phyloP scores from a whole-genome alignment of 2,888 invertebrate genomes.

The Gastrophysa polygoni region DNA sequence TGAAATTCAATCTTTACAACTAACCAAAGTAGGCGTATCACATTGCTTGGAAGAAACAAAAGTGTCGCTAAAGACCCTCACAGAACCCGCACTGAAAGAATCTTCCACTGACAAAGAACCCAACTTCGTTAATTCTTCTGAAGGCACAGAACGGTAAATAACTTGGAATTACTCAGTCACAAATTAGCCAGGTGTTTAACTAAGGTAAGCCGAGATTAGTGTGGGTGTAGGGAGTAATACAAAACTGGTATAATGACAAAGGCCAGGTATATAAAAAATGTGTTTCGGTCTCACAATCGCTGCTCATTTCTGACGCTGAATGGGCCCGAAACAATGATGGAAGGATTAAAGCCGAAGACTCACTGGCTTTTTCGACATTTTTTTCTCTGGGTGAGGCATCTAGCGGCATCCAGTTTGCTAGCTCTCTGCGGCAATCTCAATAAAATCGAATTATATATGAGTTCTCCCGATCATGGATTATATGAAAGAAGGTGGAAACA shows the following conservation, averaged over 20 bases:
- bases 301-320: constrained; percentile 19
- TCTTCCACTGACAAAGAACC: background rate
- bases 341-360: background rate
- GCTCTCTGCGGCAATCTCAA: no score
- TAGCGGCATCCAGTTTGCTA: constrained; percentile 2
- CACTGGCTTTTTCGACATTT: background rate
- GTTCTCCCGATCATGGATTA: no score
- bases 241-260: constrained; percentile 26
- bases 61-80: background rate
- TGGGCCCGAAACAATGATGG: constrained; percentile 1
- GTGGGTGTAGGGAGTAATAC: constrained; percentile 44
- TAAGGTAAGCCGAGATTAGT: constrained; percentile 44
- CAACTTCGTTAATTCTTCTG: constrained; percentile 14
- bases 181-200: constrained; percentile 53
- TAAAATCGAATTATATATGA: no score
- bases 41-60: background rate
- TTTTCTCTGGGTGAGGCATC: background rate
- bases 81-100: background rate
- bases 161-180: constrained; percentile 38
- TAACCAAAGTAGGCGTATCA: background rate
- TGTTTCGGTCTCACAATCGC: constrained; percentile 12
- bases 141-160: constrained; percentile 17
- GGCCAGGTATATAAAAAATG: constrained; percentile 37
- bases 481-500: no score
- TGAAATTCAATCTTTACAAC: background rate